Percentiles rank a stretch among this genome's conserved stretches.
phyloP scores from a whole-genome alignment of 2,888 invertebrate genomes.

The Microctonus hyperodae region DNA sequence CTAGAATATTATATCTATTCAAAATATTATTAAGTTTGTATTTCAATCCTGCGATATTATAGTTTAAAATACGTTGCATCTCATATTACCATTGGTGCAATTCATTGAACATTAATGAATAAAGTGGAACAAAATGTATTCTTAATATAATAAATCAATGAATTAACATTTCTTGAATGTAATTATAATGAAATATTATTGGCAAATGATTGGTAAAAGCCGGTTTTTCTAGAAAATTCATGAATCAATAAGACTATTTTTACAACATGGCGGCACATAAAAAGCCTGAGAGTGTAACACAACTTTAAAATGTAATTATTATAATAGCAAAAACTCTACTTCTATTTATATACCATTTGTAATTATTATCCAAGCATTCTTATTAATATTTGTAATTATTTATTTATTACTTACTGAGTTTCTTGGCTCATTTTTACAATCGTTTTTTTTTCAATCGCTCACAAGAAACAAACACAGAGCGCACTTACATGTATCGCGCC shows the following conservation, averaged over 20 bases:
- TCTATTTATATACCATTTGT: neutral
- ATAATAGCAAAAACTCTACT: neutral
- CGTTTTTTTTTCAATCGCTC: slow-evolving; percentile 38
- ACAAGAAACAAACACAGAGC: slow-evolving; percentile 54
- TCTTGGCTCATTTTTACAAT: slow-evolving; percentile 57
- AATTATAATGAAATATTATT: neutral
- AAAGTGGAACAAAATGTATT: neutral
- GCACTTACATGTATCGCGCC: slow-evolving; percentile 26
- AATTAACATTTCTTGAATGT: neutral
- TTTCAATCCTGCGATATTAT: too few relatives aligned
- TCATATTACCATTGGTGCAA: slow-evolving; percentile 32
- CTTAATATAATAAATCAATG: neutral
- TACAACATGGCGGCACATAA: slow-evolving; percentile 60
- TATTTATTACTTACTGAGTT: slow-evolving; percentile 56
- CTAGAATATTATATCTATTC: neutral
- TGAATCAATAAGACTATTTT: slow-evolving; percentile 61
- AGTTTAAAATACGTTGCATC: slow-evolving; percentile 26
- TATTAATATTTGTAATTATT: slow-evolving; percentile 23
- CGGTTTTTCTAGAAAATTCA: slow-evolving; percentile 56
- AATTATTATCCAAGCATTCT: neutral
- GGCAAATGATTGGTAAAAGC: slow-evolving; percentile 22
- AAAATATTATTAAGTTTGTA: too few relatives aligned
- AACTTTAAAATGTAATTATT: neutral
- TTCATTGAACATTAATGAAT: neutral
- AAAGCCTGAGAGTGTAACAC: slow-evolving; percentile 46